Evolutionary conservation across 2,113 vertebrate genomes (phyloP), one percentile per base, ranked within the genome.

Genomic region (Tonatia bakeri): DNA sequence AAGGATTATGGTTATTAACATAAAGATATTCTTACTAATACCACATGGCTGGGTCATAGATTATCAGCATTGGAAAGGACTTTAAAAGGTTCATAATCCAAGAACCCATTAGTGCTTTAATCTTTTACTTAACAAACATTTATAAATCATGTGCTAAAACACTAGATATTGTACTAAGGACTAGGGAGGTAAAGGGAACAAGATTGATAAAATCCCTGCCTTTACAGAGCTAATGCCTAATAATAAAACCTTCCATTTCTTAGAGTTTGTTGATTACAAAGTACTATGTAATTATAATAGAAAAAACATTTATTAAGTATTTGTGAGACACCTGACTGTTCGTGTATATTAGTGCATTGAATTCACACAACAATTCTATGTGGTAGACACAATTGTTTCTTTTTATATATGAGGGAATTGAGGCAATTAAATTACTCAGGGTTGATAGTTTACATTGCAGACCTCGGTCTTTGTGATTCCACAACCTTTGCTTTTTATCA

Each of bases 51-150:
- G 47, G 36, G 31, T 86, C 75, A 72, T 70, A 70, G 73, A 76
- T 90, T 87, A 82, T n/a, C 24, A 87, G 70, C 3, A 70, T 87
- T 87, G 19, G 28, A 86, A 89, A 31, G n/a, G 20, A 77, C n/a
- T 17, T 85, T 87, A 70, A 85, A 95, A 94, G 77, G 20, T 73
- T 79, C 14, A 33, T 82, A 82, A 91, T 90, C 61, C 13, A 91
- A 72, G 15, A 87, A 11, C 22, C 31, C 33, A 43, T 70, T 15
- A 52, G 47, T 69, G 81, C 72, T 81, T 88, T 95, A 91, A 92
- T 94, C 36, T 80, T 96, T 91, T 87, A 81, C 81, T 95, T 50
- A 91, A 36, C 43, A 93, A 82, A 61, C 92, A 85, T 85, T 95
- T 95, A 28, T 85, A 88, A 31, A 19, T 95, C 26, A 75, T 75